Evolutionary conservation across 2,888 invertebrate species (phyloP).

Genomic region (Sinopyrophorus schimmeli): DNA sequence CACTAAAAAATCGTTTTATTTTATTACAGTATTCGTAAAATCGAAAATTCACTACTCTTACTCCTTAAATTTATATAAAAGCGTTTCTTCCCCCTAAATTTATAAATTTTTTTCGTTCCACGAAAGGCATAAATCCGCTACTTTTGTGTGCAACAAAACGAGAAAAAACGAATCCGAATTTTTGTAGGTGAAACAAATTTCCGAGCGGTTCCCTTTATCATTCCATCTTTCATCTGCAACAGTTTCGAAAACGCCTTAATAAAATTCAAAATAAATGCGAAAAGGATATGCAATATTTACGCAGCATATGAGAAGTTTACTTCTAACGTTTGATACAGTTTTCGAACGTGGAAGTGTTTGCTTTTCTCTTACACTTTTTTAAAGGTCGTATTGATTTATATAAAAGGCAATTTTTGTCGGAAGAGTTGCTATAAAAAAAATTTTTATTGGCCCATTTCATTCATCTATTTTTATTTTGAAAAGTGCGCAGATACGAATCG

Average conservation of each 20-base stretch:
- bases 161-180: background rate
- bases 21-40: too few species aligned
- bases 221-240: constrained; percentile 21
- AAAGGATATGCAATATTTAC: constrained; percentile 22
- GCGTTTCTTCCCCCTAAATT: too few species aligned
- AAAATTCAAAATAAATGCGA: constrained; percentile 28
- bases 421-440: background rate
- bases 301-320: constrained; percentile 22
- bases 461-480: constrained; percentile 8
- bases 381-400: constrained; percentile 1
- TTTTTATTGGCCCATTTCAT: constrained; percentile 1
- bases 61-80: too few species aligned
- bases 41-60: too few species aligned
- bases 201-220: constrained; percentile 15
- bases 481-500: constrained; percentile 3
- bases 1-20: too few species aligned
- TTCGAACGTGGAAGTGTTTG: constrained; percentile 10
- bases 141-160: too few species aligned
- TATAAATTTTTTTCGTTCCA: too few species aligned
- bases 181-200: constrained; percentile 20
- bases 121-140: too few species aligned
- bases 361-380: constrained; percentile 10
- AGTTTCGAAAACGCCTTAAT: constrained; percentile 24
- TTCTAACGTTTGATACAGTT: constrained; percentile 18
- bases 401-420: too few species aligned